Conservation (phyloP, 1,140 invertebrate species). For the Calliphora vicina region DNA sequence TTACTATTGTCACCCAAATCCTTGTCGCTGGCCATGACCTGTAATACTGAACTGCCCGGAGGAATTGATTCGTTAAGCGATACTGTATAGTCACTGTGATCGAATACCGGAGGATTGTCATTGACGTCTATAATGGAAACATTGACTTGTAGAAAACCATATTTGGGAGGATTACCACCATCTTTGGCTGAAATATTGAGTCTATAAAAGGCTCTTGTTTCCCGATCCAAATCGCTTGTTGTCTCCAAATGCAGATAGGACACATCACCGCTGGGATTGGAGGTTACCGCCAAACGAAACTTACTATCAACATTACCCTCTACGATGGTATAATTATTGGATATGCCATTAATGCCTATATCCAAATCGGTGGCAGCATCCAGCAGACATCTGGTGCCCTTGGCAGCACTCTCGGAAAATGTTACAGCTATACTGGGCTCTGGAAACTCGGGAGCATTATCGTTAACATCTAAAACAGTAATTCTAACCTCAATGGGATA, state of each 20-base stretch:
- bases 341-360: slow-evolving; percentile 84
- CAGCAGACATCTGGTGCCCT: slow-evolving; percentile 83
- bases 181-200: slow-evolving; percentile 91
- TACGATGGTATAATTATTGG: slow-evolving; percentile 87
- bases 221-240: slow-evolving; percentile 87
- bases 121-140: slow-evolving; percentile 92
- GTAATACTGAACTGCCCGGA: slow-evolving; percentile 84
- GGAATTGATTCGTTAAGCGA: slow-evolving; percentile 90
- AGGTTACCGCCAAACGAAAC: slow-evolving; percentile 85
- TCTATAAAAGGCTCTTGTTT: slow-evolving; percentile 81
- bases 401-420: slow-evolving; percentile 89
- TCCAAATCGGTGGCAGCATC: slow-evolving; percentile 90
- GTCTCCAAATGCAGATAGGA: slow-evolving; percentile 91
- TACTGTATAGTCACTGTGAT: slow-evolving; percentile 91
- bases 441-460: slow-evolving; percentile 89
- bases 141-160: slow-evolving; percentile 88
- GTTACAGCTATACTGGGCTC: slow-evolving; percentile 84
- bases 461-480: slow-evolving; percentile 85
- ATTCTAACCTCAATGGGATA: slow-evolving; percentile 93
- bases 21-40: slow-evolving; percentile 90
- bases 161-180: slow-evolving; percentile 79
- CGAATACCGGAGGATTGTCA: slow-evolving; percentile 93
- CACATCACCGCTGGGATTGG: slow-evolving; percentile 86
- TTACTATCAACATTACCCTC: slow-evolving; percentile 87
- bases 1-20: slow-evolving; percentile 93